Base-by-base conservation (phyloP, 2,113 vertebrate genomes). In the Oreochromis aureus region DNA sequence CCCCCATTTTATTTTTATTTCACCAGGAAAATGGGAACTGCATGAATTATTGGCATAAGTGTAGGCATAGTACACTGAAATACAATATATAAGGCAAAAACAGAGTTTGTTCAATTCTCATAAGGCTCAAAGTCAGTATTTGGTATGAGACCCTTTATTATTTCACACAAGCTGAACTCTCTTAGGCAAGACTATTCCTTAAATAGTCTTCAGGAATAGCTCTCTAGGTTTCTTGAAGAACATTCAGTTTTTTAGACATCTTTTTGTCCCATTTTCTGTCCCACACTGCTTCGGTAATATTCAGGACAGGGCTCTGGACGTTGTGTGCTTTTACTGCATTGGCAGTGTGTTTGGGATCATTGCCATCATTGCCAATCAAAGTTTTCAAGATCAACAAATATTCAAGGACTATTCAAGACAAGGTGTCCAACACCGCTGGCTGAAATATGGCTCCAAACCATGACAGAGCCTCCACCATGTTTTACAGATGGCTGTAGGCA, bases 291-390 rank as follows among this genome's bases (percentile, higher is more conserved):
- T 27, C 66, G 46, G 22, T 46, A 46, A 46, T 46, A 13, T 73
- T 27, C 8, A 10, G 13, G 13, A 18, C 69, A 44, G 13, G 69
- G 22, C 39, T 27, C 22, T 0, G 66, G n/a, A 44, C 39, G 8
- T 71, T 41, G 44, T 41, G 5, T 71, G 63, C 41, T 1, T 15
- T 24, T 69, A 39, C n/a, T 9, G 19, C 63, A 71, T 24, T 71
- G 66, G 10, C 0, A 0, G 12, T 41, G 5, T 71, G n/a, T 44
- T 71, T 71, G 39, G 66, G 39, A 71, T 71, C 0, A 41, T 8
- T 27, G 55, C 9, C 2, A 13, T 56, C 22, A 13, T 6, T 41
- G n/a, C 36, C 36, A 22, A 24, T 41, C 7, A 9, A 41, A 16
- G 59, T 19, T 63, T 63, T 36, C 9, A 63, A 63, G 32, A 63